Conservation (phyloP, 2,113 vertebrate species). For the Chauna torquata region DNA sequence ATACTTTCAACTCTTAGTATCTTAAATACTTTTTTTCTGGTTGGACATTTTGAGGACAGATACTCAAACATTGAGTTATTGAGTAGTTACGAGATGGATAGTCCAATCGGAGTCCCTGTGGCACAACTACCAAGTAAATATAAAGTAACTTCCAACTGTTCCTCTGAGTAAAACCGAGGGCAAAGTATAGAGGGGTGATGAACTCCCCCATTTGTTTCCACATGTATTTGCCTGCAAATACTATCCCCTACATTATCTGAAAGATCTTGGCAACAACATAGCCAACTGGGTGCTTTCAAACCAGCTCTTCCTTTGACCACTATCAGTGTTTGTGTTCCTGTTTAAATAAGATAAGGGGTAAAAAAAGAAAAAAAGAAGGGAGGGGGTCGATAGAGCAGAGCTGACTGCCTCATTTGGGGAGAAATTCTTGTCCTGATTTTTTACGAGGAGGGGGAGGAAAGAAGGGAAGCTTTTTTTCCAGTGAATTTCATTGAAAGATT, state of each 20-base stretch:
- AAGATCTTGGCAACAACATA: conserved; percentile 16
- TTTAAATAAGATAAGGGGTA: conserved; percentile 37
- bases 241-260: neutral
- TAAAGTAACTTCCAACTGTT: neutral
- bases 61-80: neutral
- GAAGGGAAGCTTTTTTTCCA: neutral
- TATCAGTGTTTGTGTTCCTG: conserved; percentile 36
- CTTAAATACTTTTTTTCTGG: neutral
- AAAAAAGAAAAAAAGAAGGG: neutral
- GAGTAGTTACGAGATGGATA: neutral
- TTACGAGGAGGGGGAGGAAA: neutral
- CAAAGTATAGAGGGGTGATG: neutral
- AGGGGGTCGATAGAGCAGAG: neutral
- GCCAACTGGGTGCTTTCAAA: neutral
- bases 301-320: neutral
- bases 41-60: neutral
- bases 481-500: neutral
- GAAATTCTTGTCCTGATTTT: neutral
- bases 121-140: neutral
- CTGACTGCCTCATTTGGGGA: neutral
- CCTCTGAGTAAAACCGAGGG: neutral
- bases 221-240: neutral
- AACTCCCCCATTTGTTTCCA: neutral
- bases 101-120: neutral
- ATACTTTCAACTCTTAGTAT: neutral